Percentiles rank a stretch among this genome's conserved stretches.
Conservation (phyloP, 1,140 invertebrate genomes). For the Druon quercuslanigerum region DNA sequence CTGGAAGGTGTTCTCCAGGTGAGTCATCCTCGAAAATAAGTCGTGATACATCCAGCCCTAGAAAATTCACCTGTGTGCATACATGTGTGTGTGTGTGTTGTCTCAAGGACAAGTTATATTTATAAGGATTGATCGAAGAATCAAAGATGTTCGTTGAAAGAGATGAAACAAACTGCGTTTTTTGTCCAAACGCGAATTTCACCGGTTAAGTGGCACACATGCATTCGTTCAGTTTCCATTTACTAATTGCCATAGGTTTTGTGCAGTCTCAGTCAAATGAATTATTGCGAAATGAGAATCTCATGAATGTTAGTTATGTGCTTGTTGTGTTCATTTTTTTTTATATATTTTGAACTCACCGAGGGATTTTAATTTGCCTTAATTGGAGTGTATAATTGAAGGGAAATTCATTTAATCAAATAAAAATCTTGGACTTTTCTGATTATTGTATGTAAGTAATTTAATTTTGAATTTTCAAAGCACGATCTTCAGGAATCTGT, state of each 20-base stretch:
- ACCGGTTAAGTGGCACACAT: conserved; percentile 21
- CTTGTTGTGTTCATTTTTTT: no score
- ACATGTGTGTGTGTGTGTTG: background rate
- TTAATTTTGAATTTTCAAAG: background rate
- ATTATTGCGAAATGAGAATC: no score
- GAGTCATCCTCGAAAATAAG: conserved; percentile 46
- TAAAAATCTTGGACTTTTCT: no score
- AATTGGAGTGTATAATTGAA: no score
- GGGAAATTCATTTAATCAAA: no score
- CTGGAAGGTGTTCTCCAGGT: conserved; percentile 37
- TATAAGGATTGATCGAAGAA: background rate
- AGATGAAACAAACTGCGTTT: conserved; percentile 14
- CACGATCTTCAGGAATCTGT: background rate
- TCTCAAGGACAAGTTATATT: conserved; percentile 13
- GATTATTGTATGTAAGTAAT: no score
- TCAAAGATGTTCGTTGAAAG: background rate
- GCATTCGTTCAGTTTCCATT: background rate
- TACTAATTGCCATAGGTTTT: background rate
- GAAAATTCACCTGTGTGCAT: background rate
- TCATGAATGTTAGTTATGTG: no score
- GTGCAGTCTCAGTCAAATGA: background rate
- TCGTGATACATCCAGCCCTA: background rate
- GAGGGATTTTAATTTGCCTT: no score
- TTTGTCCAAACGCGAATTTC: conserved; percentile 24
- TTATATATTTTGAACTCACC: no score